Conservation (phyloP, 2,797 vertebrate genomes). For the Sebastes vulpes region DNA sequence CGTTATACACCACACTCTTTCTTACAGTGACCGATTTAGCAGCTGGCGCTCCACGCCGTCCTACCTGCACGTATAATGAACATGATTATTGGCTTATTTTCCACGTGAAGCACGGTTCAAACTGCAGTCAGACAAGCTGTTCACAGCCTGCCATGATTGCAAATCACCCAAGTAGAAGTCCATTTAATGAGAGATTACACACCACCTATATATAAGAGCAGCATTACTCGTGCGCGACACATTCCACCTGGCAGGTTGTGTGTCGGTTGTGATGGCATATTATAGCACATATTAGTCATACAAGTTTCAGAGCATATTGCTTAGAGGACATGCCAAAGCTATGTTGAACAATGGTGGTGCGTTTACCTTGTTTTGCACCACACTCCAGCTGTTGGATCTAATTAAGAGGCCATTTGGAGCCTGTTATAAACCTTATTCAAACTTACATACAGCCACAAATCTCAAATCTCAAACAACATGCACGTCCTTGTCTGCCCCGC, state of each 20-base stretch:
- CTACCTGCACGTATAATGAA: background rate
- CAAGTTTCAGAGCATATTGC: slow-evolving; percentile 18
- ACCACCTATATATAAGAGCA: background rate
- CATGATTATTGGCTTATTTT: slow-evolving; percentile 15
- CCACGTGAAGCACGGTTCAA: background rate
- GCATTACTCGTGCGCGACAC: background rate
- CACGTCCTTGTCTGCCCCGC: slow-evolving; percentile 29
- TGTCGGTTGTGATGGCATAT: background rate
- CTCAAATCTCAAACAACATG: slow-evolving; percentile 12
- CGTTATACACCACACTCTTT: background rate
- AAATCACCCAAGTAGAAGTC: slow-evolving; percentile 4
- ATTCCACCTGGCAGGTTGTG: slow-evolving; percentile 4
- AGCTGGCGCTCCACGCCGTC: background rate
- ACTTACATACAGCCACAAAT: slow-evolving; percentile 8
- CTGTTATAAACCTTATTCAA: slow-evolving; percentile 22
- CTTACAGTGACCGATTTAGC: background rate
- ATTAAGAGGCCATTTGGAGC: slow-evolving; percentile 50
- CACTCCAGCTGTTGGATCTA: slow-evolving; percentile 52
- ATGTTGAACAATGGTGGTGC: background rate
- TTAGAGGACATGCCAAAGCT: slow-evolving; percentile 30
- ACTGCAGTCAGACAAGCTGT: slow-evolving; percentile 12
- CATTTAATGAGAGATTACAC: slow-evolving; percentile 13
- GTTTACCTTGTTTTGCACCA: slow-evolving; percentile 11
- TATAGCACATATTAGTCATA: background rate
- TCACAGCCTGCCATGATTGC: background rate